Conservation (phyloP, 2,113 vertebrate species). For the Narcine bancroftii region DNA sequence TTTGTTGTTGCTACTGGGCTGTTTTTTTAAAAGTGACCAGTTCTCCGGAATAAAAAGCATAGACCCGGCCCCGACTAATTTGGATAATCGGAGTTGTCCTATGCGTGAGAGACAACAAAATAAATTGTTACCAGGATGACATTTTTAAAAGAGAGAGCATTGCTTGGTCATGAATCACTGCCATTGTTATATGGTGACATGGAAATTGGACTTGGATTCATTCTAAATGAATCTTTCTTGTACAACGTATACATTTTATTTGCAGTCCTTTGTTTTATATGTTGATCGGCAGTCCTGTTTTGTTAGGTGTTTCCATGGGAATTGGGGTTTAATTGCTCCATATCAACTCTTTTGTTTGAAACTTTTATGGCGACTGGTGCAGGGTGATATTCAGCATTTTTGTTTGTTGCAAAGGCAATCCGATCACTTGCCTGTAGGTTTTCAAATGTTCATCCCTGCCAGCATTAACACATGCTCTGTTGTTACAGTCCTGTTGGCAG, state of each 20-base stretch:
- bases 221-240: neutral
- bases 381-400: neutral
- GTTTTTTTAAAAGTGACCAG: no score
- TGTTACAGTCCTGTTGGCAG: constrained; percentile 49
- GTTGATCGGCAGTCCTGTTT: neutral
- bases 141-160: neutral
- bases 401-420: neutral
- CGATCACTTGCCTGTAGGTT: neutral
- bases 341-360: neutral
- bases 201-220: neutral
- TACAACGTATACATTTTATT: neutral
- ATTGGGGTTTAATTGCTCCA: neutral
- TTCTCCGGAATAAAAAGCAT: no score
- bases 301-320: no score
- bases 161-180: neutral
- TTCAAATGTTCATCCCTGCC: neutral
- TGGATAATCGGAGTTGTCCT: no score
- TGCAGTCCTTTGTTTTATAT: neutral
- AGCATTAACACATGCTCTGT: constrained; percentile 27
- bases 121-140: neutral
- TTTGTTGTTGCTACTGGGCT: no score
- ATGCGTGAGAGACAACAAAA: no score
- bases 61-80: no score
- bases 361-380: neutral
- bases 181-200: neutral